phyloP scores from a whole-genome alignment of 2,113 vertebrate species.

The Sinocyclocheilus maitianheensis region DNA sequence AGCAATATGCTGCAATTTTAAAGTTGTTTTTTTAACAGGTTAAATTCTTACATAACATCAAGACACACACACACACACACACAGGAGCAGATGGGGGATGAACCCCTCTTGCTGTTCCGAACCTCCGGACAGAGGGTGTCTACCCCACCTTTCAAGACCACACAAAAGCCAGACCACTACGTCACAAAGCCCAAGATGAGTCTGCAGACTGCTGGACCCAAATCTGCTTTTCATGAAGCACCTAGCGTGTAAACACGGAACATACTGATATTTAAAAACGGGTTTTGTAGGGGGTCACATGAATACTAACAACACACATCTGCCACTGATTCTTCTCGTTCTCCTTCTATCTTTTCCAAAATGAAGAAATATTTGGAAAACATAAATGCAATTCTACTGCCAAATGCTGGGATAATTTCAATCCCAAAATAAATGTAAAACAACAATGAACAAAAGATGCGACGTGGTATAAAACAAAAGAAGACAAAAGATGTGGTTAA shows the following conservation, averaged over 20 bases:
- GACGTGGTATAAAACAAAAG: no score
- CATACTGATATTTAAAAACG: constrained; percentile 35
- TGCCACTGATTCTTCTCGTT: constrained; percentile 9
- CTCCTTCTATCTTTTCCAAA: neutral
- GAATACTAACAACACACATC: constrained; percentile 42
- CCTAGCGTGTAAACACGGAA: neutral
- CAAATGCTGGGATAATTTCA: neutral
- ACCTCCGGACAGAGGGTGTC: constrained; percentile 37
- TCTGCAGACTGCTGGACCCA: constrained; percentile 27
- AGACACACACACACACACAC: no score
- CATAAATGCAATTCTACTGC: neutral
- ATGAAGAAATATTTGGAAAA: no score
- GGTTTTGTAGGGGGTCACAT: constrained; percentile 19
- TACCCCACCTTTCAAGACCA: constrained; percentile 35
- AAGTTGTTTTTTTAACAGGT: no score
- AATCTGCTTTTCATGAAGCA: constrained; percentile 1
- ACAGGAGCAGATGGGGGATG: constrained; percentile 53
- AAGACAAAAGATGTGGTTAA: no score
- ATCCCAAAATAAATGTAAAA: neutral
- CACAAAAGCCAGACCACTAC: constrained; percentile 33
- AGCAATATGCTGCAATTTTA: no score
- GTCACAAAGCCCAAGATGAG: constrained; percentile 38
- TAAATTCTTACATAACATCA: no score
- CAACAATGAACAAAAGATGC: neutral
- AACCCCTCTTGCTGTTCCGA: constrained; percentile 30